Evolutionary conservation across 2,888 invertebrate genomes (phyloP).

Genomic region (Phengaris alcon): DNA sequence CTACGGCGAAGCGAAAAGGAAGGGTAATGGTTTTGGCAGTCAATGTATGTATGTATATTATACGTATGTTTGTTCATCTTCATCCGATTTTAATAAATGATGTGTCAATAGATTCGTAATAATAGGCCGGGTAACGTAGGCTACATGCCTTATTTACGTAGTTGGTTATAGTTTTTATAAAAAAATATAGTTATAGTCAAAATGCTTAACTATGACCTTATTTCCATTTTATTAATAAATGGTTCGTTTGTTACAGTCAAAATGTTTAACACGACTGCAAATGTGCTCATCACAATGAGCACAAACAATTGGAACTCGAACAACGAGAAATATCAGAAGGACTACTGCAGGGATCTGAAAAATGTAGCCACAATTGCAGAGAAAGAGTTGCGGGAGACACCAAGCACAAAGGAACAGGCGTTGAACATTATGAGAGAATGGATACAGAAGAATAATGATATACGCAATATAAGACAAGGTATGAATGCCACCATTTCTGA

Average conservation of each 20-base stretch:
- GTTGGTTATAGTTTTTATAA: no score
- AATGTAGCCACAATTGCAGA: constrained; percentile 77
- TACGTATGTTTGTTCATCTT: no score
- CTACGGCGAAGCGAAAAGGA: no score
- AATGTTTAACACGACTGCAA: constrained; percentile 56
- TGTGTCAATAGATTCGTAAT: no score
- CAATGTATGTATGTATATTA: no score
- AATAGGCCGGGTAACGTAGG: no score
- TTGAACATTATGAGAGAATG: constrained; percentile 83
- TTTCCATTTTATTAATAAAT: neutral
- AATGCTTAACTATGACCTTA: neutral
- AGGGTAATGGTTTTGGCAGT: no score
- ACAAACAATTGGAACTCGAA: constrained; percentile 57
- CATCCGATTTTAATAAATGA: no score
- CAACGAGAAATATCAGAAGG: constrained; percentile 59
- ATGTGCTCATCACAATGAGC: constrained; percentile 61
- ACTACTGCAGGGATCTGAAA: constrained; percentile 45
- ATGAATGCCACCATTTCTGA: constrained; percentile 33
- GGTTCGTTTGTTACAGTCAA: constrained; percentile 10
- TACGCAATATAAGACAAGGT: constrained; percentile 84
- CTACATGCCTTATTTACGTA: no score
- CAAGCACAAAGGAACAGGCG: constrained; percentile 81
- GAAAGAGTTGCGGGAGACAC: constrained; percentile 85
- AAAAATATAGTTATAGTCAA: no score
- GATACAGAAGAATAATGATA: constrained; percentile 84